Evolutionary conservation across 2,888 invertebrate genomes (phyloP), one percentile per base, ranked within the genome.

Genomic region (Pyralis farinalis): DNA sequence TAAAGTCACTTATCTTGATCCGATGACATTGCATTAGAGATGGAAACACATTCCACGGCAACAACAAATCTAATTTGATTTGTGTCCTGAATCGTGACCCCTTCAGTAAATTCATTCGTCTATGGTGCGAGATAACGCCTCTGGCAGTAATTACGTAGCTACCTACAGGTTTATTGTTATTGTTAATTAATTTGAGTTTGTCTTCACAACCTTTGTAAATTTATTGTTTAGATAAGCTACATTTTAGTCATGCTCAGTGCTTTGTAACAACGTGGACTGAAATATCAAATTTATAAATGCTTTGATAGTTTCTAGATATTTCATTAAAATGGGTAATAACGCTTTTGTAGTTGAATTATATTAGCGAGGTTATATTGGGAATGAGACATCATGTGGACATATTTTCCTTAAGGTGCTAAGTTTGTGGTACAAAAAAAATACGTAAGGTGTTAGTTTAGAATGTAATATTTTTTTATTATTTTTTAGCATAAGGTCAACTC

Each of bases 61-160:
- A 40, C 38, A 46, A 39, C 49, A 50, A 46, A 52, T 54, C 53
- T 51, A 46, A 40, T 45, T 51, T 63, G 56, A 64, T 64, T 64
- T 64, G 59, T 64, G 55, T 44, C 42, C 47, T 43, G 49, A 35
- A 42, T 49, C 36, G 34, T 58, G 57, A 55, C 52, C 53, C 40
- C 31, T 51, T 51, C 51, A 44, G 52, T 33, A 21, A 39, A 37
- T 25, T 31, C 3, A 31, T 31, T 12, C 31, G 7, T 31, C 31
- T 31, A 12, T 9, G 29, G 31, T 12, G 7, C 31, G 31, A 10
- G 10, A 11, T 11, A 12, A 1, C 9, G 9, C 12, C 31, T 31
- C 10, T 6, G 12, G 11, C 11, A 3, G 8, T 31, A 31, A 31
- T 31, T 31, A 31, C 11, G 4, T 4, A 16, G 16, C 16, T 16